These are phyloP conservation scores for Clistopyga incitator DNA, from an alignment of 2,888 invertebrate genomes.

Conservation along the genomic window DNA sequence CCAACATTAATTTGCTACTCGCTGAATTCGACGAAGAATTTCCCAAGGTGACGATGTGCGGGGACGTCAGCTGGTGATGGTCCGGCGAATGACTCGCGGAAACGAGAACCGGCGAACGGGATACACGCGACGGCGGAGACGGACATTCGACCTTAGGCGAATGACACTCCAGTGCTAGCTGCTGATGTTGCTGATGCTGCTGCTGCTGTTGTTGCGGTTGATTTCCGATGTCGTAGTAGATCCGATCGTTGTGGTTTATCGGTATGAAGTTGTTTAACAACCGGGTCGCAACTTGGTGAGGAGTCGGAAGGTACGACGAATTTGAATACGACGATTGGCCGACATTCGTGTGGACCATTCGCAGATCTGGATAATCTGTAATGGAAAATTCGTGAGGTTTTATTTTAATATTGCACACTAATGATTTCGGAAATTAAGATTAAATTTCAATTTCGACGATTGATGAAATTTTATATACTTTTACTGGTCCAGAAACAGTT, in stretches of 20 bases:
- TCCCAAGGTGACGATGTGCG: constrained; percentile 80
- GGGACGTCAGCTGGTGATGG: constrained; percentile 77
- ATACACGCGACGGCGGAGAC: constrained; percentile 75
- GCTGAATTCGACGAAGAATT: constrained; percentile 76
- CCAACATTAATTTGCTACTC: constrained; percentile 76
- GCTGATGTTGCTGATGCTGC: constrained; percentile 74
- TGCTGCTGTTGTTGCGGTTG: constrained; percentile 74
- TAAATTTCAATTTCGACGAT: no score
- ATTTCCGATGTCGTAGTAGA: constrained; percentile 78
- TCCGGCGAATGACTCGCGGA: constrained; percentile 80
- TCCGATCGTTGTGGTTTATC: constrained; percentile 65
- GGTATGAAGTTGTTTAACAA: constrained; percentile 69
- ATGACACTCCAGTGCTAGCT: constrained; percentile 72
- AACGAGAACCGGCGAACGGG: constrained; percentile 79
- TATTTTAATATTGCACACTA: not conserved
- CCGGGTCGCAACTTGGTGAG: constrained; percentile 70
- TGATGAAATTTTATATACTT: no score
- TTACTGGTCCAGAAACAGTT: no score
- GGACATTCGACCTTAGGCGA: constrained; percentile 82
- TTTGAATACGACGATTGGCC: constrained; percentile 72
- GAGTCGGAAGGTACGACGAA: constrained; percentile 70
- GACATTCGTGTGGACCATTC: constrained; percentile 73
- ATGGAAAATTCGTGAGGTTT: not conserved
- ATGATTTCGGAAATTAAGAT: no score
- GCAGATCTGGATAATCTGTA: constrained; percentile 71